Conservation (phyloP, 37 sponge, comb jelly and placozoan species). For the Axinella damicornis region DNA sequence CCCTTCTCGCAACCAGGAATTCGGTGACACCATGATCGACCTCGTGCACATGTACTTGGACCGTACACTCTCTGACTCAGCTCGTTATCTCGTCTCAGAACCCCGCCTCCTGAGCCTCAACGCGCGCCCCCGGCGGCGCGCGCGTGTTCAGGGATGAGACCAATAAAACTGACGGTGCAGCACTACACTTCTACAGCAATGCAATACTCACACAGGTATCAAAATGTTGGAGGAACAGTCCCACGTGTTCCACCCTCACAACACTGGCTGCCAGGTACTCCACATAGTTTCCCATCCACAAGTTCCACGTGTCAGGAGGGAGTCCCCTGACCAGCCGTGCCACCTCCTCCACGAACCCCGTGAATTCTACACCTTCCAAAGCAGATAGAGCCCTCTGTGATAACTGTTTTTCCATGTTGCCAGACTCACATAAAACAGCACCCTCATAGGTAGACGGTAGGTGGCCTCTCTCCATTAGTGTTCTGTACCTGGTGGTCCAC, state of each 20-base stretch:
- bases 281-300: slow-evolving; percentile 89
- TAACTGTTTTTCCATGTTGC: neutral
- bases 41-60: too few relatives aligned
- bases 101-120: too few relatives aligned
- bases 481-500: slow-evolving; percentile 60
- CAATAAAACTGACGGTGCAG: too few relatives aligned
- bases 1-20: slow-evolving; percentile 21
- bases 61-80: too few relatives aligned
- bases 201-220: slow-evolving; percentile 32
- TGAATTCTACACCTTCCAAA: neutral
- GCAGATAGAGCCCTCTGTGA: neutral
- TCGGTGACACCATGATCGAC: neutral
- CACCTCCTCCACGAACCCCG: slow-evolving; percentile 39
- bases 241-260: slow-evolving; percentile 66
- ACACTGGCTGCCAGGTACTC: slow-evolving; percentile 64
- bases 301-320: slow-evolving; percentile 77
- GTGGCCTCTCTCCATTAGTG: slow-evolving; percentile 48
- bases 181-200: too few relatives aligned
- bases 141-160: too few relatives aligned
- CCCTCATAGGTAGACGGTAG: slow-evolving; percentile 17
- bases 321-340: slow-evolving; percentile 25
- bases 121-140: too few relatives aligned
- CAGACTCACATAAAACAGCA: slow-evolving; percentile 41
- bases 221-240: slow-evolving; percentile 71
- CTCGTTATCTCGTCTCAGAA: too few relatives aligned